A percentile compares a stretch with the other conserved stretches of the same genome.
Conservation (phyloP, 2,797 vertebrate species). For the Nothura maculosa region DNA sequence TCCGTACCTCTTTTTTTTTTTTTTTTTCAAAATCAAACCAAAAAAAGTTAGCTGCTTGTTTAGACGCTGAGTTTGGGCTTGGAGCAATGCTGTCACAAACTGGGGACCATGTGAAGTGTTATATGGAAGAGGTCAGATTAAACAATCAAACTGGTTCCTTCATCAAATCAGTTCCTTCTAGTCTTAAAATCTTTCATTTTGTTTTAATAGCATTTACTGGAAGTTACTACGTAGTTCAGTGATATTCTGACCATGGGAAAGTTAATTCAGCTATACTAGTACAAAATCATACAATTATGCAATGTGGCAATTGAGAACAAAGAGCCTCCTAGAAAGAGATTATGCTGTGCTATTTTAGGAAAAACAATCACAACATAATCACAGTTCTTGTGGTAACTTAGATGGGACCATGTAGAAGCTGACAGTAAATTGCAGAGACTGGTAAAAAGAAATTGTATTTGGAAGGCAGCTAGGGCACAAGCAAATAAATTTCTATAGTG, state of each 20-base stretch:
- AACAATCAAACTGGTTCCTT: background rate
- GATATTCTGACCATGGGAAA: background rate
- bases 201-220: slow-evolving; percentile 7
- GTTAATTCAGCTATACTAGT: background rate
- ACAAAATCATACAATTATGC: background rate
- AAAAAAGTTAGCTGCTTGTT: background rate
- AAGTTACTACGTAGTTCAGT: background rate
- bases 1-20: slow-evolving; percentile 25
- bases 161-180: background rate
- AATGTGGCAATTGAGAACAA: background rate
- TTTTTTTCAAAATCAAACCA: background rate
- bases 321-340: background rate
- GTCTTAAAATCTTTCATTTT: background rate
- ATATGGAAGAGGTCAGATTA: background rate
- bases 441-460: background rate
- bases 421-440: background rate
- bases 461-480: background rate
- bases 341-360: background rate
- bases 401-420: background rate
- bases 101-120: background rate
- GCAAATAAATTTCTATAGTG: background rate
- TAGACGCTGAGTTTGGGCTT: background rate
- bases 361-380: background rate
- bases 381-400: background rate
- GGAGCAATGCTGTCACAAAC: background rate